Percentiles rank a stretch among this genome's conserved stretches.
These are phyloP conservation scores for Tenualosa thibaudeaui DNA, from an alignment of 2,797 vertebrate species.

Conservation along the genomic window DNA sequence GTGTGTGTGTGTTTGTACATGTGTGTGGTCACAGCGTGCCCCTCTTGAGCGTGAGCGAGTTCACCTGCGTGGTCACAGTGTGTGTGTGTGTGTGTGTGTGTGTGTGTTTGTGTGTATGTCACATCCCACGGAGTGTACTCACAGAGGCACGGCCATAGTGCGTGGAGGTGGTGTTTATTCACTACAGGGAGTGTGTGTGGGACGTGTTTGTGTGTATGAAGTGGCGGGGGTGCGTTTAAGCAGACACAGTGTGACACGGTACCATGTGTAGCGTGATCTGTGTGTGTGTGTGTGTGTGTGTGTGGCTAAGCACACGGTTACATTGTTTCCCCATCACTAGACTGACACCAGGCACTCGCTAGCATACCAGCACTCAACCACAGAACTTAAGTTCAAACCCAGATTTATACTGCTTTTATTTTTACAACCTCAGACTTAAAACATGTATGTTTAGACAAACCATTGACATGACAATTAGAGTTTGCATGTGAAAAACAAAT, in stretches of 20 bases:
- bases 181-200: neutral
- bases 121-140: neutral
- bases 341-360: neutral
- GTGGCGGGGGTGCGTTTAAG: neutral
- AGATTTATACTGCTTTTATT: neutral
- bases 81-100: neutral
- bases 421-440: neutral
- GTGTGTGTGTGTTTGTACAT: slow-evolving; percentile 25
- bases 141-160: neutral
- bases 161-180: neutral
- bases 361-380: neutral
- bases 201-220: neutral
- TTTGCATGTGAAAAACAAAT: neutral
- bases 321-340: neutral
- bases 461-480: neutral
- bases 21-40: slow-evolving; percentile 17
- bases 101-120: neutral
- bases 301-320: neutral
- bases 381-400: neutral
- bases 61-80: neutral
- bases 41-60: neutral
- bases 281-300: neutral
- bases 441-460: neutral
- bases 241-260: neutral
- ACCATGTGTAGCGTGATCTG: neutral